phyloP scores from a whole-genome alignment of 2,113 vertebrate genomes.

The Echinops telfairi region DNA sequence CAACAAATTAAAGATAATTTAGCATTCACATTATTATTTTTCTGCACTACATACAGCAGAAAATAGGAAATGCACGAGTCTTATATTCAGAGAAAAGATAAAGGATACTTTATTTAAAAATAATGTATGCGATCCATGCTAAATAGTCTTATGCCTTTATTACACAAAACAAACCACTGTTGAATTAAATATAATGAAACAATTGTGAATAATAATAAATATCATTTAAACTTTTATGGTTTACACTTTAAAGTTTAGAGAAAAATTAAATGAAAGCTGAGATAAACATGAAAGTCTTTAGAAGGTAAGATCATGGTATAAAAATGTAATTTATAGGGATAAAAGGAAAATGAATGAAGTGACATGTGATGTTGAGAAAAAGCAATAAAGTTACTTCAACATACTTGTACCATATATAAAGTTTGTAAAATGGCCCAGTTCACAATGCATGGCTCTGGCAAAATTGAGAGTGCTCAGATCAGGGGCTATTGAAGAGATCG shows the following conservation, averaged over 20 bases:
- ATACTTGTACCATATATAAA: not conserved
- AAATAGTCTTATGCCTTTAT: not conserved
- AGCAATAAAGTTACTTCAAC: not conserved
- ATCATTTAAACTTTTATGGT: constrained; percentile 25
- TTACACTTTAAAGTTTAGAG: not conserved
- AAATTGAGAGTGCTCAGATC: not conserved
- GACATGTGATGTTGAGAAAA: not conserved
- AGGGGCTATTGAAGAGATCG: not conserved
- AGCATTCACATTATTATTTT: not conserved
- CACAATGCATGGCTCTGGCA: not conserved
- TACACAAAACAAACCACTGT: not conserved
- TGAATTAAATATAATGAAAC: not conserved
- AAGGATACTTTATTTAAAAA: not conserved
- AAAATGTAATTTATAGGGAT: not conserved
- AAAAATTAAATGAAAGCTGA: not conserved
- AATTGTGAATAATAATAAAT: not conserved
- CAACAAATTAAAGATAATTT: not conserved
- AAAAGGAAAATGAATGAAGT: not conserved
- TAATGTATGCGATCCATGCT: not conserved
- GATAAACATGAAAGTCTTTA: not conserved
- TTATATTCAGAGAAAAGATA: not conserved
- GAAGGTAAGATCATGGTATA: not conserved
- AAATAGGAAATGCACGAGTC: not conserved
- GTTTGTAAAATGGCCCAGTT: not conserved
- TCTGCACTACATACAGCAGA: not conserved